A percentile compares a stretch with the other conserved stretches of the same genome.
Conservation (phyloP, 2,797 vertebrate species). For the Ispidina lecontei region DNA sequence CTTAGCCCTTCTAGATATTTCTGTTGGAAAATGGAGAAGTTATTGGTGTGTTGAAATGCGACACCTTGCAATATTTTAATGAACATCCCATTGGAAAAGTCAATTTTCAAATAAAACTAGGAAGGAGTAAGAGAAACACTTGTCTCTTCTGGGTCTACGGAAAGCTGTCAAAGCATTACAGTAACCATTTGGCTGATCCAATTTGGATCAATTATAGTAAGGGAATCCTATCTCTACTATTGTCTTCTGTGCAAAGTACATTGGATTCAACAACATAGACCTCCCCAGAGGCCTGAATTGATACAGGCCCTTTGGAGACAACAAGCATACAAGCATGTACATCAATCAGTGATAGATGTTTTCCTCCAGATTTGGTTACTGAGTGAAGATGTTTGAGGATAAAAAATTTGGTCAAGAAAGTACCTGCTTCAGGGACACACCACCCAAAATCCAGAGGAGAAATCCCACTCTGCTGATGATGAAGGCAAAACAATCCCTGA, state of each 20-base stretch:
- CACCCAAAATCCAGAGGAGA: not conserved
- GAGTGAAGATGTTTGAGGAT: not conserved
- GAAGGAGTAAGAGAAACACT: not conserved
- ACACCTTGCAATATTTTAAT: not conserved
- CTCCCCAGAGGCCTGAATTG: not conserved
- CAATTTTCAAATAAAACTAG: not conserved
- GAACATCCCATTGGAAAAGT: not conserved
- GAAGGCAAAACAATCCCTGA: not conserved
- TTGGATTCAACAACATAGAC: not conserved
- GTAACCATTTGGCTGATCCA: not conserved
- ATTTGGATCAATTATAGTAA: not conserved
- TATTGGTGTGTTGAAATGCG: not conserved
- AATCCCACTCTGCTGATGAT: not conserved
- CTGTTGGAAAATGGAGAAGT: not conserved
- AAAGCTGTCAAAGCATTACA: not conserved
- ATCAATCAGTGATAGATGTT: not conserved
- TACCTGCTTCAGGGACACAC: not conserved
- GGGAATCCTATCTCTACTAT: not conserved
- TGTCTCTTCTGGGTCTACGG: not conserved
- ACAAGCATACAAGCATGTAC: fast-evolving
- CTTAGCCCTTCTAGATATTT: not conserved
- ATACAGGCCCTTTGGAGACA: not conserved
- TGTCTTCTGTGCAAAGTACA: not conserved
- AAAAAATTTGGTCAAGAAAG: not conserved
- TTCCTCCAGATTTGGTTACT: not conserved